Evolutionary conservation across 2,888 invertebrate genomes (phyloP).

Genomic region (Thumatha senex): DNA sequence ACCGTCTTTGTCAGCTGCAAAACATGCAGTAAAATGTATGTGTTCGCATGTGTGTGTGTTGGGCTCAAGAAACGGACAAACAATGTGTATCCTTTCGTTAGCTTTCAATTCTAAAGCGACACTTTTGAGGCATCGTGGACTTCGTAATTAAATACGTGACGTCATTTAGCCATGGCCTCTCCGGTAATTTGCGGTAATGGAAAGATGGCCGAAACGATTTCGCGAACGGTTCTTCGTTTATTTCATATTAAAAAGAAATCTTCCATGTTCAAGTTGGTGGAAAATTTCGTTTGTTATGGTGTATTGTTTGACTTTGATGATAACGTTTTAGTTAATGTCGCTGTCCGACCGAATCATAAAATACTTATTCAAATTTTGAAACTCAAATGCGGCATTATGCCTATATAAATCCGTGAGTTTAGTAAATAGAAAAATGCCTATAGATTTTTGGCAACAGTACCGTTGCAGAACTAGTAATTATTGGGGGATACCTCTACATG

Average conservation of each 20-base stretch:
- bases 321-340: constrained; percentile 14
- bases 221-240: constrained; percentile 47
- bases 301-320: constrained; percentile 34
- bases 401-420: too few relatives aligned
- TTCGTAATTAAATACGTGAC: constrained; percentile 79
- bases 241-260: constrained; percentile 46
- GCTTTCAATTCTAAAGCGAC: constrained; percentile 67
- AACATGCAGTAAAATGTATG: too few relatives aligned
- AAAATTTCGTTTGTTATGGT: constrained; percentile 32
- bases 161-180: constrained; percentile 64
- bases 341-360: background rate
- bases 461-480: too few relatives aligned
- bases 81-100: constrained; percentile 54
- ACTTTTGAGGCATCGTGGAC: constrained; percentile 62
- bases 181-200: constrained; percentile 65
- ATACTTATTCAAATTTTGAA: background rate
- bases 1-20: too few relatives aligned
- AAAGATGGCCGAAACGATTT: constrained; percentile 60
- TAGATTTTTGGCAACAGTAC: too few relatives aligned
- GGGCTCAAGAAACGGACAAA: background rate
- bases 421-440: too few relatives aligned
- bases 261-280: constrained; percentile 33
- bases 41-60: background rate
- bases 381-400: too few relatives aligned
- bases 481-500: too few relatives aligned